Percentiles rank a stretch among this genome's conserved stretches.
These are phyloP conservation scores for Scotopteryx bipunctaria DNA, from an alignment of 2,888 invertebrate genomes.

Conservation along the genomic window DNA sequence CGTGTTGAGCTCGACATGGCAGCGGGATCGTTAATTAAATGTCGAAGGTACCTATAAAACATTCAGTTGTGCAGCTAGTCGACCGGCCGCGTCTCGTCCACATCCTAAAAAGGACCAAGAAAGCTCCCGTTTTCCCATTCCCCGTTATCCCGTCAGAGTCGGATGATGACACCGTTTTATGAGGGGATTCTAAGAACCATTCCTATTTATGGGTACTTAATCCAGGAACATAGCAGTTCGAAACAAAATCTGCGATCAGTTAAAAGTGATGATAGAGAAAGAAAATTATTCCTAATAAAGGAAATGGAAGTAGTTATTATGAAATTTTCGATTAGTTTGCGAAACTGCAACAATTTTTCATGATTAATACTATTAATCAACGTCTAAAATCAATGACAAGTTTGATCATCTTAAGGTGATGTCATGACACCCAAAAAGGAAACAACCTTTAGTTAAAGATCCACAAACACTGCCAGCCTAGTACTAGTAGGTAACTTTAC, in stretches of 20 bases:
- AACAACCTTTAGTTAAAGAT: constrained; percentile 46
- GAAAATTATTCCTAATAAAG: too few relatives aligned
- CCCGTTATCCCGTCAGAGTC: constrained; percentile 63
- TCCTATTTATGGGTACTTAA: constrained; percentile 28
- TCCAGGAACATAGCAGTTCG: constrained; percentile 14
- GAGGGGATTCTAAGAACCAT: constrained; percentile 36
- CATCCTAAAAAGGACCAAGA: constrained; percentile 73
- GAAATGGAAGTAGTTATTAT: background rate
- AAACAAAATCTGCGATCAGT: constrained; percentile 3
- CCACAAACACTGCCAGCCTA: background rate
- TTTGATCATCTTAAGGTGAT: constrained; percentile 41
- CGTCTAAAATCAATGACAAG: constrained; percentile 6
- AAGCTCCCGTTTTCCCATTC: constrained; percentile 57
- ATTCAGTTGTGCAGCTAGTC: constrained; percentile 50
- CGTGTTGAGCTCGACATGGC: constrained; percentile 24
- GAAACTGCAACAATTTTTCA: background rate
- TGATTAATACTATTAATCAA: constrained; percentile 9
- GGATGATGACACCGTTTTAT: constrained; percentile 64
- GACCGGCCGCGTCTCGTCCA: constrained; percentile 46
- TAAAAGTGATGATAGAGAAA: too few relatives aligned
- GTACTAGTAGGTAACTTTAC: background rate
- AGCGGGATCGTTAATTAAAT: constrained; percentile 51
- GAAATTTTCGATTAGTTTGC: background rate
- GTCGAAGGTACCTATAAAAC: constrained; percentile 44
- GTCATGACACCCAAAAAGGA: constrained; percentile 54